Base-by-base conservation (phyloP, 2,113 vertebrate genomes). In the Oophaga pumilio region DNA sequence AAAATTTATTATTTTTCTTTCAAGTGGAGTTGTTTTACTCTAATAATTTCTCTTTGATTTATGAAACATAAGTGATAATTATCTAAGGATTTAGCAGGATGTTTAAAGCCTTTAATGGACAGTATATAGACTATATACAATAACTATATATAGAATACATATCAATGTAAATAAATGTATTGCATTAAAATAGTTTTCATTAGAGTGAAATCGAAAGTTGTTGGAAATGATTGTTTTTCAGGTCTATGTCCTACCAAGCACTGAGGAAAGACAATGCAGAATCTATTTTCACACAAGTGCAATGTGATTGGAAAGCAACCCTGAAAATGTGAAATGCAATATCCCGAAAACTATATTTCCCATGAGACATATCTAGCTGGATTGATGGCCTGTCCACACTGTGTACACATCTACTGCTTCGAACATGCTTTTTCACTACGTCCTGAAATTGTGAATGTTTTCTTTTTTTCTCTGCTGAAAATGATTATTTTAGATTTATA, bases 301-400 rank as follows among this genome's bases (percentile, higher is more conserved):
- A 87, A 87, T 85, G 33, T 77, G 73, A 85, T 85, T 85, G 49
- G 77, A 87, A 87, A 81, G 43, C 76, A 81, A 64, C 43, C 43
- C 84, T 77, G 84, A 43, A 85, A 85, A 85, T 77, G 43, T 81
- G 77, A 87, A 87, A 87, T 81, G 18, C 64, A 87, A 81, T 87
- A 87, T 87, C 85, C 85, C 49, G 77, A 79, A 87, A 85, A 87
- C 69, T 87, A 87, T 87, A 87, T 87, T 87, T 87, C 85, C 85
- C 85, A 80, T 13, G 81, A 87, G 77, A 87, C 85, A 81, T 52
- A 81, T 87, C 64, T 87, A 87, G 26, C 53, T 86, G 85, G 85
- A 87, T 87, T 87, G 85, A 87, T 87, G 85, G 71, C 66, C 68
- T 87, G 86, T 82, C 86, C 60, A 64, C 33, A 56, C 74, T 82